Evolutionary conservation across 2,888 invertebrate species (phyloP), one percentile per base, ranked within the genome.

Genomic region (Poecilobothrus nobilitatus): DNA sequence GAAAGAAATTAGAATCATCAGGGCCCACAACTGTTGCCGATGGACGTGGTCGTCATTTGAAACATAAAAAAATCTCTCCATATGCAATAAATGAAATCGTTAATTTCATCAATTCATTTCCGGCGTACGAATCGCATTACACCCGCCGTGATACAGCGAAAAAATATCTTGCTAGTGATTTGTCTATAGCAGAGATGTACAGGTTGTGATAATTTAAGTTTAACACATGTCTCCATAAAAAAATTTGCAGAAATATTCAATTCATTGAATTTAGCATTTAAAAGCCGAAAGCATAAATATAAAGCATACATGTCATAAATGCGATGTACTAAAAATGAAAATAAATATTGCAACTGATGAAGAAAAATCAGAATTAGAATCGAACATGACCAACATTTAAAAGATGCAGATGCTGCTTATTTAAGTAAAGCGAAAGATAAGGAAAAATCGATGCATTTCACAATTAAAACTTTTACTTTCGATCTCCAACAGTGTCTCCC

Each of bases 401-500:
- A 66, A 53, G 33, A 66, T 15, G 61, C 66, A 18, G 33, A 53
- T 27, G 18, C 15, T 15, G 66, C 66, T 15, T 66, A 66, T 33
- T 15, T 21, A 66, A 61, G 12, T n/a, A 68, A 67, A 27, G 63
- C 34, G 18, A 41, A 3, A 20, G 71, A 67, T 68, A 73, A 73
- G 67, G 53, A 67, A 68, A 70, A 70, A 67, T 18, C 62, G 41
- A 18, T 33, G 15, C 12, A 67, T 15, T 27, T 34, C 1, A 65
- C 37, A n/a, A n/a, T 63, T 2, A 67, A 66, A 69, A 53, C 41
- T 67, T 37, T 63, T 62, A 69, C 69, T 34, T 67, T 71, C 67
- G 71, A 74, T 67, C 65, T 73, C 20, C 70, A 73, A 67, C 71
- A 73, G 67, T 72, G 71, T 22, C 65, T 73, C 15, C 70, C 72